These are phyloP conservation scores for Bos indicus DNA, from an alignment of 2,113 vertebrate genomes.

Conservation along the genomic window DNA sequence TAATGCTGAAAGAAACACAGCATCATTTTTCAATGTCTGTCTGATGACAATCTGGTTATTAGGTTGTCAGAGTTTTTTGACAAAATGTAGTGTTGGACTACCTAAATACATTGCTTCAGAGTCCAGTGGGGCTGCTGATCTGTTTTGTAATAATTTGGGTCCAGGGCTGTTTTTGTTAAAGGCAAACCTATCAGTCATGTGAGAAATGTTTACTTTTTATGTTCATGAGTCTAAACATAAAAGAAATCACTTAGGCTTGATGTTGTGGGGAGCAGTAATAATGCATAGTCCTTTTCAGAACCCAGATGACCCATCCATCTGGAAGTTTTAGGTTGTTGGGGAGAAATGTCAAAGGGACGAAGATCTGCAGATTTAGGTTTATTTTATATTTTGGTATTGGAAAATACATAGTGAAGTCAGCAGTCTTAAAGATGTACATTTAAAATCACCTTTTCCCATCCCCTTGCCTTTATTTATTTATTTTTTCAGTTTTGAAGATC, in stretches of 20 bases:
- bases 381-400: constrained; percentile 27
- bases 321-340: constrained; percentile 43
- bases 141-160: constrained; percentile 74
- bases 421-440: not conserved
- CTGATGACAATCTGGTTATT: constrained; percentile 77
- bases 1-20: constrained; percentile 46
- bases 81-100: constrained; percentile 69
- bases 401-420: constrained; percentile 21
- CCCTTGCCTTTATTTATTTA: not conserved
- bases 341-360: constrained; percentile 41
- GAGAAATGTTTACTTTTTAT: constrained; percentile 57
- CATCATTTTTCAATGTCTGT: constrained; percentile 72
- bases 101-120: constrained; percentile 75
- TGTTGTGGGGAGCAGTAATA: constrained; percentile 46
- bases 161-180: constrained; percentile 70
- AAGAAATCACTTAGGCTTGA: constrained; percentile 61
- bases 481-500: not conserved
- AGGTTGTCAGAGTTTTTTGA: constrained; percentile 74
- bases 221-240: constrained; percentile 58
- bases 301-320: not conserved
- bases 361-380: constrained; percentile 43
- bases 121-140: constrained; percentile 47
- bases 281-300: constrained; percentile 22
- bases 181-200: constrained; percentile 65
- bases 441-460: not conserved